A percentile compares a stretch with the other conserved stretches of the same genome.
phyloP scores from a whole-genome alignment of 2,797 vertebrate species.

The Glossophaga mutica region DNA sequence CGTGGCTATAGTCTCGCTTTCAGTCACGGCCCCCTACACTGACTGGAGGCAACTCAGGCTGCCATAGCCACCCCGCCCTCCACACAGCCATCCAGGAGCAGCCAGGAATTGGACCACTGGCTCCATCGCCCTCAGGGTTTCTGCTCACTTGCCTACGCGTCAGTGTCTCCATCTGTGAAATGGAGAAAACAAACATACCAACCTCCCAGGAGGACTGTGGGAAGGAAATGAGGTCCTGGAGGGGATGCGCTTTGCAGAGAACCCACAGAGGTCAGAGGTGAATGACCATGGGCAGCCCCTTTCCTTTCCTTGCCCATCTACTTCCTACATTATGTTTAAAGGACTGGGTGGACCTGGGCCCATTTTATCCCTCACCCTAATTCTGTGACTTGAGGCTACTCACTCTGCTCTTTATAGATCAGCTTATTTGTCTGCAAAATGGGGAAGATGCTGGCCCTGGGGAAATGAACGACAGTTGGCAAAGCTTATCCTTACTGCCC shows the following conservation, averaged over 20 bases:
- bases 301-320: background rate
- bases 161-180: background rate
- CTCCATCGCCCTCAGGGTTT: background rate
- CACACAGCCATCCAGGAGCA: background rate
- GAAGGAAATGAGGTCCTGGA: background rate
- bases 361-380: background rate
- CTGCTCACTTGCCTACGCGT: background rate
- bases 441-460: background rate
- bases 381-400: background rate
- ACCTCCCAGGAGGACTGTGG: background rate
- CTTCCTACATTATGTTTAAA: background rate
- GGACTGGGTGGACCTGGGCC: background rate
- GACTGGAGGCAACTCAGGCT: background rate
- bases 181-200: background rate
- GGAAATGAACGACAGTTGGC: background rate
- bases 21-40: background rate
- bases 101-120: background rate
- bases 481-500: background rate
- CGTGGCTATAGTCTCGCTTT: background rate
- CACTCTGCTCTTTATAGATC: background rate
- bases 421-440: background rate
- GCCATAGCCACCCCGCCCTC: background rate
- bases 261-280: background rate
- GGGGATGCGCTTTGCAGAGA: background rate
- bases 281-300: rapidly evolving